Conservation (phyloP, 2,797 vertebrate species). For the Buceros bicornis region DNA sequence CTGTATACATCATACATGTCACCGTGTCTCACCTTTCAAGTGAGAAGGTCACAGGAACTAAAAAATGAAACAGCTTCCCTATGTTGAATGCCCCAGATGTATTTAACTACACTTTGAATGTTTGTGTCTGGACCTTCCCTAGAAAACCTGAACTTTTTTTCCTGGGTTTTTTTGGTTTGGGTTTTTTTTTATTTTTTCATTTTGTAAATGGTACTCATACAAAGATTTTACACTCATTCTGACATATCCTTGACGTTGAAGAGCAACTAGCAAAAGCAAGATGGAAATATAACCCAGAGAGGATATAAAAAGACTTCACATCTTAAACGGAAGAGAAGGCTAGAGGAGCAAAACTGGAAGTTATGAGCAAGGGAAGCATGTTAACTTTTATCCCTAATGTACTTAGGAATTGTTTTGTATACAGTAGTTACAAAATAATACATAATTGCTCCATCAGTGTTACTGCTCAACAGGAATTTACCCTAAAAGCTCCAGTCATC, state of each 20-base stretch:
- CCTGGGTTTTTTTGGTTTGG: background rate
- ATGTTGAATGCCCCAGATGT: background rate
- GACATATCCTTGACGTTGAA: background rate
- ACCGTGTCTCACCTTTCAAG: background rate
- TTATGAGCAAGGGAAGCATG: background rate
- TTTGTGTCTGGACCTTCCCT: background rate
- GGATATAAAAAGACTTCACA: background rate
- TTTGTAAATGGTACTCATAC: background rate
- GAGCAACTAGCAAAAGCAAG: background rate
- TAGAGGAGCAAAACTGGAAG: background rate
- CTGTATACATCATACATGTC: background rate
- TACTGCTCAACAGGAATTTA: background rate
- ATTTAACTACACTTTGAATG: background rate
- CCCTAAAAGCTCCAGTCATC: background rate
- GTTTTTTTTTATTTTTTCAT: background rate
- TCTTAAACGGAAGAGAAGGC: background rate
- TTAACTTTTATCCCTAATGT: background rate
- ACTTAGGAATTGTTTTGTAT: background rate
- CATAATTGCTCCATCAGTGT: background rate
- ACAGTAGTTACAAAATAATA: background rate
- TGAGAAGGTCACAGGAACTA: background rate
- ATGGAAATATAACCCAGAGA: background rate
- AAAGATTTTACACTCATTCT: background rate
- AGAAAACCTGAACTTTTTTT: background rate
- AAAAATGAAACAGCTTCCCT: background rate